phyloP scores from a whole-genome alignment of 1,140 invertebrate species.

The Drosophila ficusphila region DNA sequence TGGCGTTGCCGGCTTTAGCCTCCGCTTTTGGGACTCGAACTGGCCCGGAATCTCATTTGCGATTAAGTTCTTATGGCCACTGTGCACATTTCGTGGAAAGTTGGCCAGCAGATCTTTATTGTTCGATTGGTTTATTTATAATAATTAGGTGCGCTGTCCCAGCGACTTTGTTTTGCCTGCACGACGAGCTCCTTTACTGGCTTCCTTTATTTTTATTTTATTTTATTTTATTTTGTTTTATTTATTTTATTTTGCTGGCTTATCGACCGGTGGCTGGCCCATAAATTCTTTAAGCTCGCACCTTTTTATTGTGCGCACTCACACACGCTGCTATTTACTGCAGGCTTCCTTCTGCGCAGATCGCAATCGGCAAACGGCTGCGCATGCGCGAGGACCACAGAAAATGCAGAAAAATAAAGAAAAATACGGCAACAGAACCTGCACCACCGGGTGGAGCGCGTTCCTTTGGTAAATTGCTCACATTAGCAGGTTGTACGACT shows the following conservation, averaged over 20 bases:
- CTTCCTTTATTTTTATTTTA: background rate
- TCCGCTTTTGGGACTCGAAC: conserved; percentile 6
- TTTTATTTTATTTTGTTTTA: conserved; percentile 10
- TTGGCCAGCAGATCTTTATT: conserved; percentile 82
- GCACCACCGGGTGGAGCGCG: conserved; percentile 48
- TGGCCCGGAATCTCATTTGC: conserved; percentile 69
- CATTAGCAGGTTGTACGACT: conserved; percentile 84
- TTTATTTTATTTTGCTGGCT: conserved; percentile 39
- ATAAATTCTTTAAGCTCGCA: conserved; percentile 84
- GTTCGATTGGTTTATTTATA: conserved; percentile 84
- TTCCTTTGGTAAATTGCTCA: conserved; percentile 83
- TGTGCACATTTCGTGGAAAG: conserved; percentile 73
- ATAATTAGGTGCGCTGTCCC: conserved; percentile 83
- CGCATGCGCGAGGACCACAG: conserved; percentile 70
- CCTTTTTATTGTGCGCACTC: conserved; percentile 83
- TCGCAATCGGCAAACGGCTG: conserved; percentile 68
- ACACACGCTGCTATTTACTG: conserved; percentile 47
- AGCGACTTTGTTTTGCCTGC: conserved; percentile 55
- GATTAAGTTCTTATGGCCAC: conserved; percentile 83
- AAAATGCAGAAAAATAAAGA: background rate
- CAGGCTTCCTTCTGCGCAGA: conserved; percentile 43
- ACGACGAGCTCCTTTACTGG: conserved; percentile 8
- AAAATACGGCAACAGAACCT: conserved; percentile 5
- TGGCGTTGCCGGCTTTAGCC: conserved; percentile 66
- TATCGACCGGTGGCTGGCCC: conserved; percentile 68